phyloP scores from a whole-genome alignment of 2,888 invertebrate species.

The Thymelicus acteon region DNA sequence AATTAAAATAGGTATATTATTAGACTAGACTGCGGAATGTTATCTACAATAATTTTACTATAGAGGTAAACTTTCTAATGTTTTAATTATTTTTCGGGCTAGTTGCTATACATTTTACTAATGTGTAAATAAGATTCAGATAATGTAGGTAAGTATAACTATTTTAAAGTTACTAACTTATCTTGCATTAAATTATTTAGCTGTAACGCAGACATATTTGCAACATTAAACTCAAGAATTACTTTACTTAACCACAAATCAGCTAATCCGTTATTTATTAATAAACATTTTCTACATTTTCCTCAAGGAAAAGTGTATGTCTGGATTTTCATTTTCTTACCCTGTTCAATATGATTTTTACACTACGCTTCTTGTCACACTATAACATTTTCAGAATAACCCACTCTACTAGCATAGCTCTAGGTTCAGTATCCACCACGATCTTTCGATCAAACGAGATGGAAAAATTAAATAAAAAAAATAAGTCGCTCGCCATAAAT shows the following conservation, averaged over 20 bases:
- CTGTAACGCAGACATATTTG: background rate
- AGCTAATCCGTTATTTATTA: background rate
- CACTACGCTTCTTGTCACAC: background rate
- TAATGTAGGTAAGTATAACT: background rate
- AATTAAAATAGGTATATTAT: conserved; percentile 57
- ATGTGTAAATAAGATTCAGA: background rate
- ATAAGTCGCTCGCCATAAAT: background rate
- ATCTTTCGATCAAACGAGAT: background rate
- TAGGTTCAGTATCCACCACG: no score
- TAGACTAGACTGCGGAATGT: conserved; percentile 78
- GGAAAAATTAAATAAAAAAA: background rate
- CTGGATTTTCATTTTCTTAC: conserved; percentile 11
- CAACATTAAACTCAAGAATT: background rate
- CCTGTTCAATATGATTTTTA: conserved; percentile 23
- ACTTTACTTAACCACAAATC: background rate
- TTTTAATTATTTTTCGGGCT: conserved; percentile 9
- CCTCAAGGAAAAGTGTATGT: background rate
- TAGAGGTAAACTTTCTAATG: conserved; percentile 32
- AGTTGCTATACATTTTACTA: background rate
- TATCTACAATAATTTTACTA: conserved; percentile 54
- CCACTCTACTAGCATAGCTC: background rate
- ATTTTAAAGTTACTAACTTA: background rate
- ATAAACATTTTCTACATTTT: background rate
- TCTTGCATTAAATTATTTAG: background rate
- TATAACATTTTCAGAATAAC: background rate